These are phyloP conservation scores for Psophia crepitans DNA, from an alignment of 2,113 vertebrate genomes.

Conservation along the genomic window DNA sequence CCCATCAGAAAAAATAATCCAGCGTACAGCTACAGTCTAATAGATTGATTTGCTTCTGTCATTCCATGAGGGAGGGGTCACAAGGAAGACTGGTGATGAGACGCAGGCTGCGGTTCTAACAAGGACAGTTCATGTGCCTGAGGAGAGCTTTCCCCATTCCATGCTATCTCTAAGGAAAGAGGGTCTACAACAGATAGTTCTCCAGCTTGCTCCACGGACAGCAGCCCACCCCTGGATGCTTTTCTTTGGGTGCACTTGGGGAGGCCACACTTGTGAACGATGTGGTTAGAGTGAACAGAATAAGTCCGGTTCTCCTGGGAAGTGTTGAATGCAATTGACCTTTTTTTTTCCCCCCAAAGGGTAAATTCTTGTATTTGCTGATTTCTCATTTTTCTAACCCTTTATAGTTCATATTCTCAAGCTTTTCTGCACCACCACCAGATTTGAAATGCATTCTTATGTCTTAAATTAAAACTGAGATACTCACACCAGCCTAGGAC, in stretches of 20 bases:
- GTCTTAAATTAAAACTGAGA: background rate
- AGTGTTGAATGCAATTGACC: background rate
- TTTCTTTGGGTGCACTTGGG: background rate
- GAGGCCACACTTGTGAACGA: background rate
- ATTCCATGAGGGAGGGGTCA: background rate
- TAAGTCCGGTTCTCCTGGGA: background rate
- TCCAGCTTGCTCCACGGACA: background rate
- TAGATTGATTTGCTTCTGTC: background rate
- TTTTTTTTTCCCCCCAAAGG: background rate
- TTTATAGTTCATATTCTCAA: background rate
- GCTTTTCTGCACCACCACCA: background rate
- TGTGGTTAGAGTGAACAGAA: background rate
- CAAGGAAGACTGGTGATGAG: background rate
- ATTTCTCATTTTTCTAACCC: background rate
- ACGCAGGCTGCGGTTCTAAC: background rate
- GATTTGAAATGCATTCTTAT: background rate
- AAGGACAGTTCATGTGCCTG: background rate
- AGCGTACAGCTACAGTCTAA: fast-evolving
- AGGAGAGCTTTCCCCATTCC: background rate
- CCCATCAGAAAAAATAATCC: background rate
- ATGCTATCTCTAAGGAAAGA: background rate
- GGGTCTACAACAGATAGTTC: background rate
- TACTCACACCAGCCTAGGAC: background rate
- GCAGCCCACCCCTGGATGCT: background rate
- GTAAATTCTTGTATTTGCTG: background rate